These are phyloP conservation scores for Protaetia brevitarsis DNA, from an alignment of 1,140 invertebrate genomes.

Conservation along the genomic window DNA sequence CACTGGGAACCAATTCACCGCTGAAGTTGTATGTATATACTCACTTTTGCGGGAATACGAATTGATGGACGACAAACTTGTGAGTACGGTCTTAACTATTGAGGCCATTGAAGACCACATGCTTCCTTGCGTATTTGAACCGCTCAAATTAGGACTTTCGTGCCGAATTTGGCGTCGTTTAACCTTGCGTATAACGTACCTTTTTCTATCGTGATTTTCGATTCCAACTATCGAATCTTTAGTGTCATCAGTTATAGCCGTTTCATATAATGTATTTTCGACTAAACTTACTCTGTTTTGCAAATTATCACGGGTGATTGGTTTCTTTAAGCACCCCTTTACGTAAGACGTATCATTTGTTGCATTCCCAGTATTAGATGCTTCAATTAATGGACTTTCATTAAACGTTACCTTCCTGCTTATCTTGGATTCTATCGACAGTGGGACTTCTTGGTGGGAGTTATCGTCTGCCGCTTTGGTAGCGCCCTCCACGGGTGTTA, in stretches of 20 bases:
- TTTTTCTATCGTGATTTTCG: too few relatives aligned
- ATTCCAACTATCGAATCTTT: too few relatives aligned
- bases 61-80: not conserved
- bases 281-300: too few relatives aligned
- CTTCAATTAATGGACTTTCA: not conserved
- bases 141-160: too few relatives aligned
- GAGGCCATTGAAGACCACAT: not conserved
- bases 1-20: too few relatives aligned
- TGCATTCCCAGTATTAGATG: not conserved
- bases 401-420: constrained; percentile 10
- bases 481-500: constrained; percentile 3
- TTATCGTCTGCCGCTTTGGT: not conserved
- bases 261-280: too few relatives aligned
- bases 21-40: not conserved
- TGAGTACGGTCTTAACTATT: not conserved
- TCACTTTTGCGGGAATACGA: not conserved
- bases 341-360: not conserved
- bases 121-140: too few relatives aligned
- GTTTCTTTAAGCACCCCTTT: not conserved
- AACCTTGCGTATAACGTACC: too few relatives aligned
- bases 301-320: too few relatives aligned
- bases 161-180: too few relatives aligned
- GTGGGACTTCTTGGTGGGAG: not conserved
- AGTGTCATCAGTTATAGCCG: too few relatives aligned
- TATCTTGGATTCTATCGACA: not conserved